Percentiles rank a stretch among this genome's conserved stretches.
Evolutionary conservation across 2,113 vertebrate species (phyloP).

Genomic region (Scophthalmus maximus): DNA sequence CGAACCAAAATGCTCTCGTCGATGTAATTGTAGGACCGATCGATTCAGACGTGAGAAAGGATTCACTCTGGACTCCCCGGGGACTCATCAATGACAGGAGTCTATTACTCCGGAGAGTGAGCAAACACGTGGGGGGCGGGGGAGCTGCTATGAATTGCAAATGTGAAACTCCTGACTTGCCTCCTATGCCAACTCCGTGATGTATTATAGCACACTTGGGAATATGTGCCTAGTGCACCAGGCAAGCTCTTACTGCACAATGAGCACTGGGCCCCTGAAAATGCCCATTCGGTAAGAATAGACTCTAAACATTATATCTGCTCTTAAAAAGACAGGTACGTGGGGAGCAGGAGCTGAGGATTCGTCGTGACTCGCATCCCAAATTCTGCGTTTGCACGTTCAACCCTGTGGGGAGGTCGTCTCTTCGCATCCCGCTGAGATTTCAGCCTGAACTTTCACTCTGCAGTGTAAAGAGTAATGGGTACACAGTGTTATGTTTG

Average conservation of each 20-base stretch:
- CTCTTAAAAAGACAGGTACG: slow-evolving; percentile 20
- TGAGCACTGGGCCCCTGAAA: slow-evolving; percentile 19
- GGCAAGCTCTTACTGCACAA: slow-evolving; percentile 31
- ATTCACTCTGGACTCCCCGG: slow-evolving; percentile 54
- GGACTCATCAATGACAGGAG: slow-evolving; percentile 73
- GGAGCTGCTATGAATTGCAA: slow-evolving; percentile 68
- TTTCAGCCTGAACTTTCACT: slow-evolving; percentile 29
- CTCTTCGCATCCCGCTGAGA: slow-evolving; percentile 20
- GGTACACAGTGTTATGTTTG: slow-evolving; percentile 37
- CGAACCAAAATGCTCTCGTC: slow-evolving; percentile 52
- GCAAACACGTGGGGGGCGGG: slow-evolving; percentile 25
- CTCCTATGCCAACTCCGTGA: slow-evolving; percentile 66
- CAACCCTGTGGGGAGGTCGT: neutral
- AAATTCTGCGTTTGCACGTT: slow-evolving; percentile 33
- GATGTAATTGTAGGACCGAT: slow-evolving; percentile 73
- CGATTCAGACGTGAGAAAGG: slow-evolving; percentile 68
- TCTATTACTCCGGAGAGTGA: slow-evolving; percentile 66
- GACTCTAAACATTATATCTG: slow-evolving; percentile 15
- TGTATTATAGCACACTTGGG: slow-evolving; percentile 60
- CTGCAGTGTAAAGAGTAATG: slow-evolving; percentile 20
- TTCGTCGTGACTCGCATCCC: neutral
- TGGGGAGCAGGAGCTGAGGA: neutral
- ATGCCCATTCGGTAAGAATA: slow-evolving; percentile 30
- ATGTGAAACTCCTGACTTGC: slow-evolving; percentile 62
- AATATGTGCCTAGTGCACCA: slow-evolving; percentile 46